A percentile compares a stretch with the other conserved stretches of the same genome.
Conservation (phyloP, 2,797 vertebrate species). For the Naso thynnoides region DNA sequence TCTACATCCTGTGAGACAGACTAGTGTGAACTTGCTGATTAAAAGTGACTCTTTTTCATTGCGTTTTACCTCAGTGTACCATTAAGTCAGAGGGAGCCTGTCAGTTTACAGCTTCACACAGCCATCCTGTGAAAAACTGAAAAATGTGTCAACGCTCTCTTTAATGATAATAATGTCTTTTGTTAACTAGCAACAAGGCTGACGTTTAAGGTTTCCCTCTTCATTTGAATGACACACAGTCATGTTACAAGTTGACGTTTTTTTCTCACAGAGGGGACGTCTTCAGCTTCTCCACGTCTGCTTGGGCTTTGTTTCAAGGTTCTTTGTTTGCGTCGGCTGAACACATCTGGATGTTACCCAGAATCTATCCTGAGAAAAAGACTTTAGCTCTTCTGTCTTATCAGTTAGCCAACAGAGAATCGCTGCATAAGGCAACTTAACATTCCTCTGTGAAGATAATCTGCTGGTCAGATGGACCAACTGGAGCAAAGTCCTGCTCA, state of each 20-base stretch:
- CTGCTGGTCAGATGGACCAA: conserved; percentile 16
- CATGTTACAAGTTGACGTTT: neutral
- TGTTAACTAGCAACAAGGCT: no score
- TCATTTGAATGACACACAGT: neutral
- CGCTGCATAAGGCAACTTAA: neutral
- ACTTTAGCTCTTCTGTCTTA: conserved; percentile 38
- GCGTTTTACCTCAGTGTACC: no score
- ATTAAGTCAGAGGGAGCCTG: no score
- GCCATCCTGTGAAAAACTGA: no score
- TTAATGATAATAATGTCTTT: no score
- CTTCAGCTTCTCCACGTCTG: neutral
- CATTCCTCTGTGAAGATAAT: conserved; percentile 26
- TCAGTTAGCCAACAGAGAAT: conserved; percentile 17
- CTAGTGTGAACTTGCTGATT: no score
- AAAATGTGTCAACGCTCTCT: no score
- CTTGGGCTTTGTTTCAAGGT: neutral
- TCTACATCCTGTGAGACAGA: no score
- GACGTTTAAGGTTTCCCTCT: no score
- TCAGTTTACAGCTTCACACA: no score
- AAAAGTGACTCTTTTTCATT: no score
- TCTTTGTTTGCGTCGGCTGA: conserved; percentile 7
- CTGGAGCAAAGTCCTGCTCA: conserved; percentile 58
- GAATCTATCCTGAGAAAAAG: neutral
- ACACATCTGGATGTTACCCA: conserved; percentile 23
- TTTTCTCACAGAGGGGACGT: no score